Evolutionary conservation across 2,888 invertebrate species (phyloP).

Genomic region (Drosophila paranaensis): DNA sequence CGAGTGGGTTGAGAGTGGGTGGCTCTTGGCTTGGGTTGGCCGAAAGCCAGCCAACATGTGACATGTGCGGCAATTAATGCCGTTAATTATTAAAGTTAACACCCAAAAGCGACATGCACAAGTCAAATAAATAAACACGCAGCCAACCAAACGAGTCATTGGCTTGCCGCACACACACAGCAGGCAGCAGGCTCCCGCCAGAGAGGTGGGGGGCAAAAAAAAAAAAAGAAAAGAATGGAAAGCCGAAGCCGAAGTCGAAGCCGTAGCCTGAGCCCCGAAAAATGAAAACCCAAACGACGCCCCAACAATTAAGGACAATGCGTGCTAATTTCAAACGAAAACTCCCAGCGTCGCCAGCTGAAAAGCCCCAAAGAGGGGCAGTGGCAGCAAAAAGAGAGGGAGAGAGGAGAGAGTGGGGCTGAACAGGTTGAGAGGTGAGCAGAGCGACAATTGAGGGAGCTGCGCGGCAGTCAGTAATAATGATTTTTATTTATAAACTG

Average conservation of each 20-base stretch:
- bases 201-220: neutral
- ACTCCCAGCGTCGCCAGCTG: constrained; percentile 24
- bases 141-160: constrained; percentile 55
- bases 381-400: neutral
- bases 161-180: constrained; percentile 42
- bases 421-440: neutral
- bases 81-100: constrained; percentile 80
- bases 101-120: constrained; percentile 81
- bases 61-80: constrained; percentile 81
- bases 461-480: constrained; percentile 49
- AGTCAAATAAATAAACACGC: constrained; percentile 81
- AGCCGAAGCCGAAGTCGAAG: constrained; percentile 6
- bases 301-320: constrained; percentile 77
- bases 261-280: constrained; percentile 12
- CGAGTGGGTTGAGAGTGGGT: neutral
- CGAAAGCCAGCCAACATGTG: constrained; percentile 76
- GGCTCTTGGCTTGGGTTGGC: neutral
- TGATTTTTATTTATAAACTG: constrained; percentile 76
- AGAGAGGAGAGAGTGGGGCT: neutral
- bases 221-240: constrained; percentile 8
- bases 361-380: constrained; percentile 20
- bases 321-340: constrained; percentile 75
- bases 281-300: constrained; percentile 56
- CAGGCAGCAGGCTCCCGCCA: neutral
- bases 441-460: constrained; percentile 2